Percentiles rank a stretch among this genome's conserved stretches.
Evolutionary conservation across 2,113 vertebrate species (phyloP).

Genomic region (Mesocricetus auratus): DNA sequence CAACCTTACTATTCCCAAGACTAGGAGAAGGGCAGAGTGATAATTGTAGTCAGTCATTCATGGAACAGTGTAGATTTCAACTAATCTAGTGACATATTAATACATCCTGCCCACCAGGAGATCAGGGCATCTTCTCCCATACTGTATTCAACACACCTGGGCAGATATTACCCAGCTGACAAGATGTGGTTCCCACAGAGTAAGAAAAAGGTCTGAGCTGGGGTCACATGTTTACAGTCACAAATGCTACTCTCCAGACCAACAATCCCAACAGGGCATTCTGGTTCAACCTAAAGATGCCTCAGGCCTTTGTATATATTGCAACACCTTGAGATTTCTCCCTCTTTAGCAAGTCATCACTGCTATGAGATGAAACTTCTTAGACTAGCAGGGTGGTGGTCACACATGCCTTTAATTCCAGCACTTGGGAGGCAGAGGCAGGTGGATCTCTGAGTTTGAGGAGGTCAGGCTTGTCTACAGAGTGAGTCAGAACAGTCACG

Average conservation of each 20-base stretch:
- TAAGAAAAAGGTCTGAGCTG: neutral
- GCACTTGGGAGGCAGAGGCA: neutral
- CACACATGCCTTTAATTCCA: neutral
- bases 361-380: neutral
- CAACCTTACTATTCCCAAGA: neutral
- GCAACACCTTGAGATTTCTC: neutral
- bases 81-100: slow-evolving; percentile 47
- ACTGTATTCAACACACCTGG: neutral
- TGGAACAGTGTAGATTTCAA: slow-evolving; percentile 61
- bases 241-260: neutral
- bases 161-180: neutral
- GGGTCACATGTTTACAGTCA: slow-evolving; percentile 11
- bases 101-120: neutral
- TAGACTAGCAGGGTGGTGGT: neutral
- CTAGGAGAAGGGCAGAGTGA: neutral
- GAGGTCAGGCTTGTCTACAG: neutral
- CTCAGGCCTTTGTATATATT: neutral
- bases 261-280: slow-evolving; percentile 5
- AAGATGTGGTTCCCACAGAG: neutral
- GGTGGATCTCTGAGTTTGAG: neutral
- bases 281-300: slow-evolving; percentile 22
- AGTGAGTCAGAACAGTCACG: neutral
- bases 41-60: slow-evolving; percentile 11
- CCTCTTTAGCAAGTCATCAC: slow-evolving; percentile 24
- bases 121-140: neutral